A percentile compares a stretch with the other conserved stretches of the same genome.
Evolutionary conservation across 2,797 vertebrate genomes (phyloP).

Genomic region (Gephyroberyx darwinii): DNA sequence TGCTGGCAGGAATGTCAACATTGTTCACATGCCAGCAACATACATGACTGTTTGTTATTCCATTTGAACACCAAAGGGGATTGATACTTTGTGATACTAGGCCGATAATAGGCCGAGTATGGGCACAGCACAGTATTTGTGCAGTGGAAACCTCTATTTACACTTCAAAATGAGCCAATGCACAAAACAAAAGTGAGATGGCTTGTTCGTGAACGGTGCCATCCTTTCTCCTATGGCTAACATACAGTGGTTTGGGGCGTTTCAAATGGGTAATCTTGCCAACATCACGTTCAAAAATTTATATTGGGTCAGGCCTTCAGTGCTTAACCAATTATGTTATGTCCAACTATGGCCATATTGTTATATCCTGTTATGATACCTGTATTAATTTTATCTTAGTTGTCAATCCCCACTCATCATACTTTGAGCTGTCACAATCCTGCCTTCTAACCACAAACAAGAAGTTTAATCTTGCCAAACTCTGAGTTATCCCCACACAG

Average conservation of each 20-base stretch:
- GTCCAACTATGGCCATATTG: background rate
- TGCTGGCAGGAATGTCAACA: background rate
- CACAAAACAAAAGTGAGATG: background rate
- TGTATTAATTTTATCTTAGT: background rate
- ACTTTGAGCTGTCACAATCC: background rate
- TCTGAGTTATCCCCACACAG: conserved; percentile 6
- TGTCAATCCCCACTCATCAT: background rate
- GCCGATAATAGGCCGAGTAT: background rate
- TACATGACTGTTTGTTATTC: background rate
- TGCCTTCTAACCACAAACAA: conserved; percentile 1
- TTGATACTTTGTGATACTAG: too few relatives aligned
- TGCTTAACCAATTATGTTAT: too few relatives aligned
- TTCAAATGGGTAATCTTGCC: background rate
- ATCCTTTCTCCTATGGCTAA: background rate
- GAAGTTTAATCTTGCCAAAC: conserved; percentile 1
- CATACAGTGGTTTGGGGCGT: background rate
- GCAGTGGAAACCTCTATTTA: background rate
- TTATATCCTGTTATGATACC: background rate
- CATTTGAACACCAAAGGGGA: too few relatives aligned
- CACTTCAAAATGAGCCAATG: background rate
- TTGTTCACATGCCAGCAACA: background rate
- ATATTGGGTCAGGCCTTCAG: too few relatives aligned
- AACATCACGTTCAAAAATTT: too few relatives aligned
- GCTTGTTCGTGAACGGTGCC: background rate
- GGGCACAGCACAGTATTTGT: background rate